A percentile compares a stretch with the other conserved stretches of the same genome.
Conservation (phyloP, 2,113 vertebrate genomes). For the Daboia siamensis region DNA sequence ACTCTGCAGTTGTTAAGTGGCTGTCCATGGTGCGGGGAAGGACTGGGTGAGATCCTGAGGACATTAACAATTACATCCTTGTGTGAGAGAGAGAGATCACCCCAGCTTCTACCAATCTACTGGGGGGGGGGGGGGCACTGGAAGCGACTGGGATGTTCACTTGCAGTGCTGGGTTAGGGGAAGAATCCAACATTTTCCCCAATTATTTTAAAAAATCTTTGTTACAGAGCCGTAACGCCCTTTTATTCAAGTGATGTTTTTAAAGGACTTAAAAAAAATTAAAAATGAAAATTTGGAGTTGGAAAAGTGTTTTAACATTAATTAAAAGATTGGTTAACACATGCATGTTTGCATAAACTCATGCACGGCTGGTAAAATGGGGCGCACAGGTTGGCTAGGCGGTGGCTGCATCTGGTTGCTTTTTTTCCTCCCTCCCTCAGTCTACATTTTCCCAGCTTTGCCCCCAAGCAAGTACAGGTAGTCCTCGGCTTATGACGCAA, state of each 20-base stretch:
- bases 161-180: background rate
- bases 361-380: background rate
- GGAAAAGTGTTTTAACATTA: background rate
- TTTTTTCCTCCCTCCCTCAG: background rate
- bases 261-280: too few species aligned
- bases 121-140: too few species aligned
- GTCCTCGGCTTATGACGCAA: background rate
- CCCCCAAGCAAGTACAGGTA: background rate
- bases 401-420: background rate
- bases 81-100: background rate
- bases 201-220: background rate
- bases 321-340: background rate
- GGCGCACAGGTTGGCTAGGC: background rate
- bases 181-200: background rate
- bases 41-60: background rate
- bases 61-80: background rate
- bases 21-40: too few species aligned
- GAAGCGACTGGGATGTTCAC: background rate
- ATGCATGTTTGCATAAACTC: background rate
- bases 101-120: background rate
- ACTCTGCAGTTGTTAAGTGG: too few species aligned
- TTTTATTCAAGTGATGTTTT: background rate
- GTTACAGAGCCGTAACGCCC: background rate
- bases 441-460: background rate
- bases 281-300: background rate